Conservation (phyloP, 2,888 invertebrate species). For the Rhyacophila evoluta region DNA sequence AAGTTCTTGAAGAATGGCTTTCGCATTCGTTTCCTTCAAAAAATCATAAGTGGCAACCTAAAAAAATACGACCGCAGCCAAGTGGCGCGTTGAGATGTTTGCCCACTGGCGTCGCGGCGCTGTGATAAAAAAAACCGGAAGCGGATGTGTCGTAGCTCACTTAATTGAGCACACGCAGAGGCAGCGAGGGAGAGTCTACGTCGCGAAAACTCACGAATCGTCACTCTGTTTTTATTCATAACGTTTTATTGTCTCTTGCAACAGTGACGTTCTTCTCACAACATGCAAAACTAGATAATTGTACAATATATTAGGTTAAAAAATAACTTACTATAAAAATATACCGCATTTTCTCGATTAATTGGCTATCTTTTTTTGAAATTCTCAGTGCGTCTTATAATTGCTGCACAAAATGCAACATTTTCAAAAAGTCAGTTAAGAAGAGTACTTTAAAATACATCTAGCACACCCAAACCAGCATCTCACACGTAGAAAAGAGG, state of each 20-base stretch:
- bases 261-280: not conserved
- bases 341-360: too few relatives aligned
- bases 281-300: too few relatives aligned
- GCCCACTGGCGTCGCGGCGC: not conserved
- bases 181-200: slow-evolving; percentile 30
- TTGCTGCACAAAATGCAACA: too few relatives aligned
- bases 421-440: too few relatives aligned
- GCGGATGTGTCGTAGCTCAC: slow-evolving; percentile 14
- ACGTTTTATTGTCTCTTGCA: not conserved
- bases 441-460: too few relatives aligned
- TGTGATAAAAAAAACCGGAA: slow-evolving; percentile 10
- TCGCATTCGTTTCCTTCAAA: not conserved
- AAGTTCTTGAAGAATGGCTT: not conserved
- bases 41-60: not conserved
- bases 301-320: too few relatives aligned
- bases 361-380: too few relatives aligned
- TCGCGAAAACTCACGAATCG: slow-evolving; percentile 28
- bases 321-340: too few relatives aligned
- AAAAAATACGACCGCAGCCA: slow-evolving; percentile 14
- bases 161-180: slow-evolving; percentile 20
- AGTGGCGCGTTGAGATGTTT: slow-evolving; percentile 7
- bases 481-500: too few relatives aligned
- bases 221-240: slow-evolving; percentile 37
- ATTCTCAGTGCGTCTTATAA: too few relatives aligned
- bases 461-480: too few relatives aligned